A percentile compares a stretch with the other conserved stretches of the same genome.
Evolutionary conservation across 1,140 invertebrate genomes (phyloP).

Genomic region (Drosophila bocqueti): DNA sequence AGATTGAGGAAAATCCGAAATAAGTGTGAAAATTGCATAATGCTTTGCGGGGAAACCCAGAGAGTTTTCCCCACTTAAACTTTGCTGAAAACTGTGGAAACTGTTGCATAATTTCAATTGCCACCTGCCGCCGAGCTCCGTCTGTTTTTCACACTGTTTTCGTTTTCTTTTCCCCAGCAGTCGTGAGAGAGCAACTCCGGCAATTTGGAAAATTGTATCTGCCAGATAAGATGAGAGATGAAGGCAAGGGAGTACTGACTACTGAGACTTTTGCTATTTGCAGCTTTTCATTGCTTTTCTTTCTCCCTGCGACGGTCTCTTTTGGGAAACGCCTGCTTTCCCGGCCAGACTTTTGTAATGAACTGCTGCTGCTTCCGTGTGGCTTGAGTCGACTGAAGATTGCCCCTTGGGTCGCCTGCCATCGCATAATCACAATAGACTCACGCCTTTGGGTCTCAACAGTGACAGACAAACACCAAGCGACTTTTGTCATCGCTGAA

Average conservation of each 20-base stretch:
- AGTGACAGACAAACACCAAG: constrained; percentile 16
- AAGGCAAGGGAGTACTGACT: constrained; percentile 29
- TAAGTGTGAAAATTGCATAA: constrained; percentile 48
- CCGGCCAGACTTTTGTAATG: constrained; percentile 67
- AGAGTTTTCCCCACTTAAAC: constrained; percentile 35
- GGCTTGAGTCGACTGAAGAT: constrained; percentile 32
- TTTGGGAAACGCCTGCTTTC: constrained; percentile 65
- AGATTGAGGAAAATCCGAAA: constrained; percentile 10
- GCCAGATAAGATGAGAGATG: constrained; percentile 59
- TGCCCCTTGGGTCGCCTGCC: constrained; percentile 57
- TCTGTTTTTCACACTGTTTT: constrained; percentile 28
- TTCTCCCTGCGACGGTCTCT: constrained; percentile 44
- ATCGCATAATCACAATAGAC: constrained; percentile 79
- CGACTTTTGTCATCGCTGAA: constrained; percentile 46
- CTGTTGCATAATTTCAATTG: constrained; percentile 63
- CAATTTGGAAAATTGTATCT: constrained; percentile 81
- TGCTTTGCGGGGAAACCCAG: constrained; percentile 22
- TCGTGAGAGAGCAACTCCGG: constrained; percentile 74
- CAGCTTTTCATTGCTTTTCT: constrained; percentile 40
- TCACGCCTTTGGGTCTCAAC: constrained; percentile 41
- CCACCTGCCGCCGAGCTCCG: constrained; percentile 45
- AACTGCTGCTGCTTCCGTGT: constrained; percentile 62
- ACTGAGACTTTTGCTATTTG: constrained; percentile 56
- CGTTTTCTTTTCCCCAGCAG: constrained; percentile 37
- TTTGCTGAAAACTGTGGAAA: constrained; percentile 46